These are phyloP conservation scores for Amaurobius ferox DNA, from an alignment of 2,888 invertebrate genomes.

Conservation along the genomic window DNA sequence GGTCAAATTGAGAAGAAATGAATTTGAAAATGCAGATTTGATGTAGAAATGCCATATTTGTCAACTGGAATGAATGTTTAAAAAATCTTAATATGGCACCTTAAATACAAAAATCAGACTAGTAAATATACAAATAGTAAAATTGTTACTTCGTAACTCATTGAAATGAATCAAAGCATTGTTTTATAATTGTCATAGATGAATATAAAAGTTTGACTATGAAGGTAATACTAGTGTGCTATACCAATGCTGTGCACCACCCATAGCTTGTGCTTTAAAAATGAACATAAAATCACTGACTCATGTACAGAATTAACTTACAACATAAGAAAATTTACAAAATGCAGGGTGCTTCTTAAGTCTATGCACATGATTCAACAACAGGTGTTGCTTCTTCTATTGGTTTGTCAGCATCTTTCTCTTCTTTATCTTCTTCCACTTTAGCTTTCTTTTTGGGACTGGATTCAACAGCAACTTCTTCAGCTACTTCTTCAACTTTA, in stretches of 20 bases:
- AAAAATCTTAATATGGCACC: neutral
- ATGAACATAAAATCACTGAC: conserved; percentile 51
- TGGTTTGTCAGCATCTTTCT: conserved; percentile 14
- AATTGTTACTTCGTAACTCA: neutral
- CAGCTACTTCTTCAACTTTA: conserved; percentile 25
- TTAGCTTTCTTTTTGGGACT: conserved; percentile 31
- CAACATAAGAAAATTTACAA: conserved; percentile 61
- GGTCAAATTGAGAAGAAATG: too few relatives aligned
- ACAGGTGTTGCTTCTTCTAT: conserved; percentile 29
- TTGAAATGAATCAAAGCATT: neutral
- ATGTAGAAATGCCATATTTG: neutral
- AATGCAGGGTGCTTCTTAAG: conserved; percentile 4
- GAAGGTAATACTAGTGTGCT: conserved; percentile 4
- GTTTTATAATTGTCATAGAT: neutral
- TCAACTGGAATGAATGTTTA: neutral
- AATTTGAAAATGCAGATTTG: neutral
- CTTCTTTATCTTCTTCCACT: conserved; percentile 26
- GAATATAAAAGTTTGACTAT: conserved; percentile 16
- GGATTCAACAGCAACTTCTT: neutral
- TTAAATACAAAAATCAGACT: neutral
- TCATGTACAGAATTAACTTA: conserved; percentile 66
- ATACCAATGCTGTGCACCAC: conserved; percentile 16
- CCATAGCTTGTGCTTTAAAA: conserved; percentile 36
- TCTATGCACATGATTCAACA: conserved; percentile 41
- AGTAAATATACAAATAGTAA: neutral